phyloP scores from a whole-genome alignment of 23 tunicate species.

The Corella eumyota region DNA sequence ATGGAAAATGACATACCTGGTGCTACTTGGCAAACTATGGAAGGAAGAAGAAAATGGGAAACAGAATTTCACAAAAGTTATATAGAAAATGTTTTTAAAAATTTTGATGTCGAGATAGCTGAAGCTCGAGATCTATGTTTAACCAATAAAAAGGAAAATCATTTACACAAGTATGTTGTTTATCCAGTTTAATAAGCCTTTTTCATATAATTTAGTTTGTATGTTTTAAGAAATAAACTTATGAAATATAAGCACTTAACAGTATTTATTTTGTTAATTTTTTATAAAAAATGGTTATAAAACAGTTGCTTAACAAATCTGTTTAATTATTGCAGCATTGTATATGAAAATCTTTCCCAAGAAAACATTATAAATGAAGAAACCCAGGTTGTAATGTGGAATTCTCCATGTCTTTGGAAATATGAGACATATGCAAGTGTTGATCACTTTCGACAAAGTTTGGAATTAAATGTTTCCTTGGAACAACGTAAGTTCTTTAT shows the following conservation, averaged over 20 bases:
- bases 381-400: conserved; percentile 1
- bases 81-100: conserved; percentile 21
- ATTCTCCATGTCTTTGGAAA: neutral
- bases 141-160: conserved; percentile 5
- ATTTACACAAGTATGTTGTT: conserved; percentile 20
- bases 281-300: no score
- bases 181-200: neutral
- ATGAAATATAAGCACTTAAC: neutral
- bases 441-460: neutral
- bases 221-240: neutral
- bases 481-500: no score
- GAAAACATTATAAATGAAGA: neutral
- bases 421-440: neutral
- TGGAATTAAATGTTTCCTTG: no score
- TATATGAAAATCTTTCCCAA: neutral
- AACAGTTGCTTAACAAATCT: no score
- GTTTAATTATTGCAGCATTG: neutral
- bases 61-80: conserved; percentile 14
- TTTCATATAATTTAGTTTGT: neutral
- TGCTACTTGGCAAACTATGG: conserved; percentile 2
- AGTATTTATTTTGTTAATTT: no score
- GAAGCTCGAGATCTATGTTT: conserved; percentile 21
- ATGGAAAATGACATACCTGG: neutral
- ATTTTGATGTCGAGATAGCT: conserved; percentile 22
- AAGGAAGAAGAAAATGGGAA: conserved; percentile 50